Evolutionary conservation across 2,888 invertebrate genomes (phyloP), one percentile per base, ranked within the genome.

Genomic region (Leptinotarsa peninsularis): DNA sequence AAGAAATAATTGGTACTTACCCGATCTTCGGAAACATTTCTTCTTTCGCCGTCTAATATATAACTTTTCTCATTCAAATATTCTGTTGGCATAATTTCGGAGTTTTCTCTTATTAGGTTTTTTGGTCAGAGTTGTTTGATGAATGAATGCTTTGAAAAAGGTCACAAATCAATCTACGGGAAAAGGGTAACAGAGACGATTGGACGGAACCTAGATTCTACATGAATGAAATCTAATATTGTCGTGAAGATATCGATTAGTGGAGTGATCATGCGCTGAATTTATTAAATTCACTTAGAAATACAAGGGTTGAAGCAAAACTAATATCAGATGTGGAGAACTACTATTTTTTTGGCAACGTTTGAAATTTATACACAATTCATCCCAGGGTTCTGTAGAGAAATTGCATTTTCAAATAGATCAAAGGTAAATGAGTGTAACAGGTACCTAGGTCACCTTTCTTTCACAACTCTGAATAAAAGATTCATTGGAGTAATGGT

Each of bases 21-120:
- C 84, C 86, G 83, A 10, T 87, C 87, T 73, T 87, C 87, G n/a
- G 84, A 84, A 77, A 85, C 84, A 71, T 83, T 84, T 27, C 83
- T 79, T 49, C 85, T 82, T 10, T 85, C 82, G 13, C 81, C 81
- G 58, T 87, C 87, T 78, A 88, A 78, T 69, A 88, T 88, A 75
- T 87, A 87, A 79, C 87, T 87, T 66, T 85, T 86, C 81, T 88
- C 88, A 76, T 84, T 85, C 43, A 82, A 49, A 67, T 76, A 76
- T 54, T 78, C 80, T n/a, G 77, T 72, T 13, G 76, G 77, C 70
- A 82, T 78, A 81, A 80, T 81, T 21, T 68, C 75, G 58, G 13
- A n/a, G 7, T 5, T 7, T 21, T 49, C 1, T 68, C 15, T 66
- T n/a, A 73, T 15, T 54, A 54, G 4, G 21, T 17, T 67, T 58